phyloP scores from a whole-genome alignment of 2,888 invertebrate species.

The Cancer borealis region DNA sequence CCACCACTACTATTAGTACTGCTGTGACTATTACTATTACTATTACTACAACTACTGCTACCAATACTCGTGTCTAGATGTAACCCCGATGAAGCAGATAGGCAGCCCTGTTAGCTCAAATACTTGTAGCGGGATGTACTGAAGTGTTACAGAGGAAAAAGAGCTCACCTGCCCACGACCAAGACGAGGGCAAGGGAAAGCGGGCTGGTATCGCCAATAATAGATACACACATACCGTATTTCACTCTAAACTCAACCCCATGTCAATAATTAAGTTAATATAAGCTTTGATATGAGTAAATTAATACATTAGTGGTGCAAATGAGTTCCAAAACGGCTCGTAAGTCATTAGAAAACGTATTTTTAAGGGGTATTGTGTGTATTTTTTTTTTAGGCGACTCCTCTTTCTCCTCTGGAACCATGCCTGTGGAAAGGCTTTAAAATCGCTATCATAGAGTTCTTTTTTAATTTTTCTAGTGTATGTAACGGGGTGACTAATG shows the following conservation, averaged over 20 bases:
- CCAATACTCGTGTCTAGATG: constrained; percentile 1
- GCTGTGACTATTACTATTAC: background rate
- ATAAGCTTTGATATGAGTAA: background rate
- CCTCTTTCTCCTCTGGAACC: background rate
- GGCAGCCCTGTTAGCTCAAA: constrained; percentile 72
- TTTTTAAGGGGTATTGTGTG: background rate
- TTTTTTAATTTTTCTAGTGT: background rate
- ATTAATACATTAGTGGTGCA: background rate
- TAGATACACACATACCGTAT: background rate
- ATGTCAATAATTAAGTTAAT: background rate
- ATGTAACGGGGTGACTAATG: background rate
- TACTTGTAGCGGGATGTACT: constrained; percentile 50
- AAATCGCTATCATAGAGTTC: background rate
- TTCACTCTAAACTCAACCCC: background rate
- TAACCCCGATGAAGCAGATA: constrained; percentile 60
- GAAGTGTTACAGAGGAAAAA: background rate
- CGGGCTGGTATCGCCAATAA: background rate
- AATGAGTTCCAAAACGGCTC: background rate
- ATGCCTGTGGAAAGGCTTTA: background rate
- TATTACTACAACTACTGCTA: background rate
- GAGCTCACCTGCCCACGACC: background rate
- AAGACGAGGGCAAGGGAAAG: background rate
- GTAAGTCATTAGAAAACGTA: background rate
- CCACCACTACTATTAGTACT: background rate
- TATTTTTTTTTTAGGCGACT: background rate